These are phyloP conservation scores for Amblyornis subalaris DNA, from an alignment of 2,113 vertebrate species.

Conservation along the genomic window DNA sequence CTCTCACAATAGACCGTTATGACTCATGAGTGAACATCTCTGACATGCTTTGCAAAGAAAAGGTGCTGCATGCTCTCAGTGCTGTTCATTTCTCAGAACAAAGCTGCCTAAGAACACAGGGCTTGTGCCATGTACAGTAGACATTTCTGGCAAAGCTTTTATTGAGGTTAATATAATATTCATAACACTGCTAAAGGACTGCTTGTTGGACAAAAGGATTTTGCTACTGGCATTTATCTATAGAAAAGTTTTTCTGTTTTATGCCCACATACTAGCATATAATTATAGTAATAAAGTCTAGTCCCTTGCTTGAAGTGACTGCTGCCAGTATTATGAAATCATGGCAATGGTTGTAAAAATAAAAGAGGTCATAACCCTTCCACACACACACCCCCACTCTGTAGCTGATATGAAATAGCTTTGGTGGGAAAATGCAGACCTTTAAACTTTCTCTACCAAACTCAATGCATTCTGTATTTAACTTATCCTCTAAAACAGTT, in stretches of 20 bases:
- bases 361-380: slow-evolving; percentile 79
- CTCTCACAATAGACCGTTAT: background rate
- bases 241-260: slow-evolving; percentile 77
- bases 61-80: background rate
- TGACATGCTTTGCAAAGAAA: background rate
- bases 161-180: slow-evolving; percentile 63
- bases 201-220: slow-evolving; percentile 70
- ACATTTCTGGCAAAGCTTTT: slow-evolving; percentile 44
- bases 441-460: slow-evolving; percentile 80
- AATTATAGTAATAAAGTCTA: slow-evolving; percentile 75
- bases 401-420: slow-evolving; percentile 79
- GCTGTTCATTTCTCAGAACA: background rate
- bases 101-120: slow-evolving; percentile 19
- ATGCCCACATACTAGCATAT: slow-evolving; percentile 79
- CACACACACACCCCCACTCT: slow-evolving; percentile 77
- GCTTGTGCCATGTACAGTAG: background rate
- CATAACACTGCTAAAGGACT: slow-evolving; percentile 57
- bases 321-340: slow-evolving; percentile 81
- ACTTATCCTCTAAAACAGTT: slow-evolving; percentile 72
- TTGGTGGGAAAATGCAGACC: slow-evolving; percentile 87
- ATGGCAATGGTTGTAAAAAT: slow-evolving; percentile 82
- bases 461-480: slow-evolving; percentile 76
- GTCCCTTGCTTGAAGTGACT: slow-evolving; percentile 66
- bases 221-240: slow-evolving; percentile 74
- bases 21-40: background rate